Evolutionary conservation across 2,797 vertebrate genomes (phyloP), one percentile per base, ranked within the genome.

Genomic region (Mus spretus): DNA sequence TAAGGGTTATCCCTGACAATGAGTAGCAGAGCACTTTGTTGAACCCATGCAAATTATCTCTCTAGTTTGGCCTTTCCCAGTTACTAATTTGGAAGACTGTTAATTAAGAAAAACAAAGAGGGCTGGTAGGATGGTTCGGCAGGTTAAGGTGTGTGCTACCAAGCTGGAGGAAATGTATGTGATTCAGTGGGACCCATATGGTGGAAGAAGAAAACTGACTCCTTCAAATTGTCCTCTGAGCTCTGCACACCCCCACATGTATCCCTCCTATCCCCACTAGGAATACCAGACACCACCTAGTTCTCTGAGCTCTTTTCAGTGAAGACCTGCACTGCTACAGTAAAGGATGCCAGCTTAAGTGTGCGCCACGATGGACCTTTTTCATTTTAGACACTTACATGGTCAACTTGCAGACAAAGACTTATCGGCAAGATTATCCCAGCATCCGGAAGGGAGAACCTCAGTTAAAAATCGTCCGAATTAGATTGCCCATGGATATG

Each of bases 1-100:
- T 37, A 47, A 40, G 40, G 2, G 1, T 34, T n/a, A 4, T 31
- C 26, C 9, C 6, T 7, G 2, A 44, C 13, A 3, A 0, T 7
- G 7, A 70, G 34, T 8, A 37, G n/a, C 9, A 47, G 85, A 20
- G 13, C 0, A 28, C 67, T 6, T 5, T 47, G 40, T 8, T 34
- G 40, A 4, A 26, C 44, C 28, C 13, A 15, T 19, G 0, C 24
- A 57, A 0, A 5, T 26, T 3, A 28, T 72, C 13, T 86, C 50
- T 59, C n/a, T 37, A 6, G 31, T 22, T 31, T 24, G 10, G 9
- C 34, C 26, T 26, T 63, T 87, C 57, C 9, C 50, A 31, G 5
- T 20, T 22, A 5, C 44, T 10, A 40, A 2, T 20, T 28, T 19
- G 28, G 6, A 11, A 10, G 31, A 34, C 31, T 57, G 11, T 40